These are phyloP conservation scores for Eupithecia vulgata DNA, from an alignment of 2,888 invertebrate species.

Conservation along the genomic window DNA sequence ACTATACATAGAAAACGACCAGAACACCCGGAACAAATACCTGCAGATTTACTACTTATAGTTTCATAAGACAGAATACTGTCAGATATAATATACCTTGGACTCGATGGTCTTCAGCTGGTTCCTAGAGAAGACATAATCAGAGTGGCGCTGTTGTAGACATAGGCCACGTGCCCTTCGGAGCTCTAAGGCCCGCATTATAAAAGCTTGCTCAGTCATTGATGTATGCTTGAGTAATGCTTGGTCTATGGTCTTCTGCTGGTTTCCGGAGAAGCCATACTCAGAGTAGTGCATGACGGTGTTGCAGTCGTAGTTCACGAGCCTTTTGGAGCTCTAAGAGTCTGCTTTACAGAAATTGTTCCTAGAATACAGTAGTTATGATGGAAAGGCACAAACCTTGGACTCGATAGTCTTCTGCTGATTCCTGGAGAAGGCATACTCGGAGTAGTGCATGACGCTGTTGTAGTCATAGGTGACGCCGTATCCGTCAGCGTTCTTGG, in stretches of 20 bases:
- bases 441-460: slow-evolving; percentile 93
- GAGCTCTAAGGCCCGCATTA: slow-evolving; percentile 64
- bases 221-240: too few species aligned
- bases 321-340: neutral
- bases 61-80: neutral
- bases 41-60: too few species aligned
- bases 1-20: too few species aligned
- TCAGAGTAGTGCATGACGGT: slow-evolving; percentile 94
- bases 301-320: slow-evolving; percentile 89
- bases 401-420: slow-evolving; percentile 88
- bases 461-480: slow-evolving; percentile 90
- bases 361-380: slow-evolving; percentile 17
- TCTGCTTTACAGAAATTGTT: slow-evolving; percentile 89
- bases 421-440: slow-evolving; percentile 89
- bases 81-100: slow-evolving; percentile 2
- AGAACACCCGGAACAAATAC: too few species aligned
- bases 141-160: slow-evolving; percentile 91
- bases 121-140: slow-evolving; percentile 86
- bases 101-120: neutral
- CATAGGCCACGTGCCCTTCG: slow-evolving; percentile 88
- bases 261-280: slow-evolving; percentile 89
- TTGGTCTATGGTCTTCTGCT: slow-evolving; percentile 86
- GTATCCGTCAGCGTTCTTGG: slow-evolving; percentile 84
- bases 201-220: too few species aligned
- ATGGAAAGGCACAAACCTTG: slow-evolving; percentile 76